Conservation (phyloP, 2,113 vertebrate species). For the Ailuropoda melanoleuca region DNA sequence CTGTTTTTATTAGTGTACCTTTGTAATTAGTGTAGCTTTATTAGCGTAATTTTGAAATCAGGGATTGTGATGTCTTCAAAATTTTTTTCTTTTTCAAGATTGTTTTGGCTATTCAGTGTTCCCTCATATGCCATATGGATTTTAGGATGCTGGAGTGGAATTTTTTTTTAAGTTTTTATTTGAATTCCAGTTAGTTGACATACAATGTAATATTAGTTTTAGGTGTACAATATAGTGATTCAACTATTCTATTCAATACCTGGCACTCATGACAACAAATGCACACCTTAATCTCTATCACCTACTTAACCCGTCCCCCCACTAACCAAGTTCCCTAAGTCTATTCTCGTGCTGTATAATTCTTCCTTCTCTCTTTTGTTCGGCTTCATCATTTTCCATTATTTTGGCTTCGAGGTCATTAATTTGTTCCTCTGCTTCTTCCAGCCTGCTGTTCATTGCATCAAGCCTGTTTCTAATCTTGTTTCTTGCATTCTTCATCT, state of each 20-base stretch:
- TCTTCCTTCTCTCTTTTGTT: not conserved
- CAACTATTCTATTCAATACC: not conserved
- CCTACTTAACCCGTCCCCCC: not conserved
- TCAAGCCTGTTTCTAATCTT: not conserved
- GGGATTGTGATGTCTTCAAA: not conserved
- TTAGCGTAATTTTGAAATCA: not conserved
- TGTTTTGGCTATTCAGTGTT: not conserved
- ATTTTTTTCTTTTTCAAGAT: not conserved
- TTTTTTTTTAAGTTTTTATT: not conserved
- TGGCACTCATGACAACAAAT: not conserved
- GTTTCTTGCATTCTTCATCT: not conserved
- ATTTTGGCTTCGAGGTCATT: not conserved
- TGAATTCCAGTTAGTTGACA: not conserved
- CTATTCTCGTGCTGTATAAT: not conserved
- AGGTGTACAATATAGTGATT: no score
- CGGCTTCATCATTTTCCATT: not conserved
- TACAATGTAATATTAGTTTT: no score
- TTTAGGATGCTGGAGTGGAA: not conserved
- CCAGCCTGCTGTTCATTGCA: no score
- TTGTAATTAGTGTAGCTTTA: not conserved
- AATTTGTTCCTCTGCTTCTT: not conserved
- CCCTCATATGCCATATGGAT: not conserved
- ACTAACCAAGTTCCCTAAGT: not conserved
- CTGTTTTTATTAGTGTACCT: not conserved
- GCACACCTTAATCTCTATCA: no score